These are phyloP conservation scores for Apodemus sylvaticus DNA, from an alignment of 2,113 vertebrate genomes.

Conservation along the genomic window DNA sequence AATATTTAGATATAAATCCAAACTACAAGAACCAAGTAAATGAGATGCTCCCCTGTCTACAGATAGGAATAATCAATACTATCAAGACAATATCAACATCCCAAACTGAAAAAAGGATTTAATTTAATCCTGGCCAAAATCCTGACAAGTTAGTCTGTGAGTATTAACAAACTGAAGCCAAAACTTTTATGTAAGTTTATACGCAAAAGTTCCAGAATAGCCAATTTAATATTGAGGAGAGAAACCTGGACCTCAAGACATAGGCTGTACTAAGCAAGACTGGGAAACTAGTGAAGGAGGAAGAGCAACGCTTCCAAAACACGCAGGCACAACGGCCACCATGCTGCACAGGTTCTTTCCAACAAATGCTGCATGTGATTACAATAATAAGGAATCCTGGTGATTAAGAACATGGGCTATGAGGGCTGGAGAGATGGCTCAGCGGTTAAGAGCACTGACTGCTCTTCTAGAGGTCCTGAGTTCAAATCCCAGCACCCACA, in stretches of 20 bases:
- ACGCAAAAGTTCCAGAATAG: neutral
- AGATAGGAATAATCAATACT: neutral
- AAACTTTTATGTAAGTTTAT: neutral
- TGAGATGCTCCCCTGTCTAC: neutral
- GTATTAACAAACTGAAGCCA: neutral
- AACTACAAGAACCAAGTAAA: neutral
- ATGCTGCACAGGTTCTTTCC: neutral
- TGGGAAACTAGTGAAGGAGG: neutral
- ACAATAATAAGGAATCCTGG: neutral
- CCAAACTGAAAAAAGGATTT: neutral
- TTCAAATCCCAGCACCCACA: too few species aligned
- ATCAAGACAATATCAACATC: neutral
- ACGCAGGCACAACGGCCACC: neutral
- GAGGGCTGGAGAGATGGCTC: too few species aligned
- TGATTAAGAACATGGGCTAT: neutral
- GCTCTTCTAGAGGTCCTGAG: too few species aligned
- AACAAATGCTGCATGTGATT: neutral
- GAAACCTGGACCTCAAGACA: neutral
- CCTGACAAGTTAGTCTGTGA: neutral
- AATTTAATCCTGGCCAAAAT: neutral
- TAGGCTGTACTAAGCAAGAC: neutral
- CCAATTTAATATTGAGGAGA: neutral
- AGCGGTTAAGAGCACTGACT: too few species aligned
- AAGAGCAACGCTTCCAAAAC: neutral
- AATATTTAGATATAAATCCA: neutral